phyloP scores from a whole-genome alignment of 2,113 vertebrate species.

The Odocoileus virginianus region DNA sequence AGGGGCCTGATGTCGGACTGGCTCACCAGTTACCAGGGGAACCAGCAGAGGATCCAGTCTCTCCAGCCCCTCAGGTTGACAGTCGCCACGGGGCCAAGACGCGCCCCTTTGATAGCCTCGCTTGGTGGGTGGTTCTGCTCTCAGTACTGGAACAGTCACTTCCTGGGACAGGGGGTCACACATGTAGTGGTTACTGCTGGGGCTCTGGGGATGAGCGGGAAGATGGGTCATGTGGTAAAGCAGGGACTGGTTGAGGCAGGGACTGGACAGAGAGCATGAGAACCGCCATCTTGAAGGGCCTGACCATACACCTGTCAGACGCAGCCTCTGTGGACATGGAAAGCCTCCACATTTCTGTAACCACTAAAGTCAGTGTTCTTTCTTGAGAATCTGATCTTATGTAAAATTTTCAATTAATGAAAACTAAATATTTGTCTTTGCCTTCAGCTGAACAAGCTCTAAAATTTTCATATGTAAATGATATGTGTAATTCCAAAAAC shows the following conservation, averaged over 20 bases:
- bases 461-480: slow-evolving; percentile 76
- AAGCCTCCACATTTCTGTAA: neutral
- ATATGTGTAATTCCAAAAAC: slow-evolving; percentile 60
- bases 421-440: slow-evolving; percentile 48
- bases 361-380: neutral
- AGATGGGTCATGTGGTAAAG: neutral
- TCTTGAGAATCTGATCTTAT: neutral
- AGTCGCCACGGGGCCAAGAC: neutral
- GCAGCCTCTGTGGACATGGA: neutral
- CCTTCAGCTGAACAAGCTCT: slow-evolving; percentile 41
- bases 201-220: neutral
- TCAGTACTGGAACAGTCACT: neutral
- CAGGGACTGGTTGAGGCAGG: neutral
- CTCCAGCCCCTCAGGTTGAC: neutral
- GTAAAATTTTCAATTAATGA: neutral
- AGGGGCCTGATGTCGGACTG: neutral
- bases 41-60: neutral
- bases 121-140: neutral
- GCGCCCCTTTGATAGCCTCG: neutral
- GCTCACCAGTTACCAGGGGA: neutral
- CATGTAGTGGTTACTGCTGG: neutral
- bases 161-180: neutral
- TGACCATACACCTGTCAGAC: neutral
- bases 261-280: neutral
- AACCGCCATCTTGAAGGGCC: neutral